A percentile compares a stretch with the other conserved stretches of the same genome.
Conservation (phyloP, 2,888 invertebrate genomes). For the Stenoptilia bipunctidactyla region DNA sequence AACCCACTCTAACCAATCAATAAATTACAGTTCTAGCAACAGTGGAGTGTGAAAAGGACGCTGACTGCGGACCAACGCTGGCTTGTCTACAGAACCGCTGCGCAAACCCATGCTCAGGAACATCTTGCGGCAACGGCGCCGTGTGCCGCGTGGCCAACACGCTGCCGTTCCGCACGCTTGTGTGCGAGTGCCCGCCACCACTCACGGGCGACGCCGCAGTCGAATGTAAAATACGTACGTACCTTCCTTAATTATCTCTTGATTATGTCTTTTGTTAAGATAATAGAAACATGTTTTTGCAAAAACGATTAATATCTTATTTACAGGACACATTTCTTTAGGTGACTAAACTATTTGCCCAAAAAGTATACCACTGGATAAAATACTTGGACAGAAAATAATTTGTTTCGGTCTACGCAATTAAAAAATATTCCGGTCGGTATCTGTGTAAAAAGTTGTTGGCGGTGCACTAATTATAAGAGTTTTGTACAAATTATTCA, state of each 20-base stretch:
- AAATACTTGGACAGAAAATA: no score
- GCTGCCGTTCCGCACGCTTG: slow-evolving; percentile 87
- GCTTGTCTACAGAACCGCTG: slow-evolving; percentile 87
- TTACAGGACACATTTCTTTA: no score
- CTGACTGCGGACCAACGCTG: slow-evolving; percentile 86
- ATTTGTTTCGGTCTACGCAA: no score
- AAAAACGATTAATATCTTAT: slow-evolving; percentile 1
- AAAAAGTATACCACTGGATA: no score
- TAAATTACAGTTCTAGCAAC: slow-evolving; percentile 50
- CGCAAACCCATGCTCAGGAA: slow-evolving; percentile 83
- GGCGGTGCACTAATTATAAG: background rate
- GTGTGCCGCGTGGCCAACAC: slow-evolving; percentile 89
- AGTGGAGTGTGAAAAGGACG: slow-evolving; percentile 81
- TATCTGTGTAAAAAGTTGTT: background rate
- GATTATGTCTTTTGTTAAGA: no score
- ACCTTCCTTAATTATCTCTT: no score
- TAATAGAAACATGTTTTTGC: no score
- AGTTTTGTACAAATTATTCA: no score
- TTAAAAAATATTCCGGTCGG: no score
- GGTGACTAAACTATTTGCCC: no score
- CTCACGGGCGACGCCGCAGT: slow-evolving; percentile 89
- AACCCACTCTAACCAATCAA: no score
- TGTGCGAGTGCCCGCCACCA: slow-evolving; percentile 87
- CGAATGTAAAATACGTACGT: slow-evolving; percentile 84
- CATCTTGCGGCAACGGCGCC: slow-evolving; percentile 85